Conservation (phyloP, 2,113 vertebrate genomes). For the Peucedramus taeniatus region DNA sequence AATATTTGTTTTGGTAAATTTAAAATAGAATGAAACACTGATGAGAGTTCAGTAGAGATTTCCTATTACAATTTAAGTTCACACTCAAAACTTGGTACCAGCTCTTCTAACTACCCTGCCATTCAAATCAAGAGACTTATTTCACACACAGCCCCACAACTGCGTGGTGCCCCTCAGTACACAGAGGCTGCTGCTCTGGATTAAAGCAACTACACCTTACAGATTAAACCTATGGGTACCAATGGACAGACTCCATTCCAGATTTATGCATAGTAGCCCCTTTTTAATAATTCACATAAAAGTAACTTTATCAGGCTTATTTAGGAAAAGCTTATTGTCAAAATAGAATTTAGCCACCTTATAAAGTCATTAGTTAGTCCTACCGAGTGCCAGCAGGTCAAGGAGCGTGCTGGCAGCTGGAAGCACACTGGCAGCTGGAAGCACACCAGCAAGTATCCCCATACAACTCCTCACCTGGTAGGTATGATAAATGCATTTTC, state of each 20-base stretch:
- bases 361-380: neutral
- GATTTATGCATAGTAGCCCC: neutral
- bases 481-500: neutral
- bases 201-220: neutral
- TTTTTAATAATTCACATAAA: neutral
- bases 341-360: neutral
- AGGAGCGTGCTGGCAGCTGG: neutral
- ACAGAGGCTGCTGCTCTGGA: neutral
- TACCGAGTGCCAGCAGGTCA: neutral
- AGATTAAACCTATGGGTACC: fast-evolving
- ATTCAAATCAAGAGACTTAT: neutral
- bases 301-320: neutral
- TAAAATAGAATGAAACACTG: neutral
- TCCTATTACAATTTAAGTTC: neutral
- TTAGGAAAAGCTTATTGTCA: neutral
- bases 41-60: neutral
- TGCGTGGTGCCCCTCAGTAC: fast-evolving
- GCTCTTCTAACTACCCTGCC: neutral
- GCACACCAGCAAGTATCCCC: neutral
- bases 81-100: neutral
- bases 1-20: neutral
- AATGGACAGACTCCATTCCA: neutral
- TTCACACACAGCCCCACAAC: fast-evolving
- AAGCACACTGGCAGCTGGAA: neutral
- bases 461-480: neutral